Conservation (phyloP, 2,797 vertebrate genomes). For the Phoxinus dragarum region DNA sequence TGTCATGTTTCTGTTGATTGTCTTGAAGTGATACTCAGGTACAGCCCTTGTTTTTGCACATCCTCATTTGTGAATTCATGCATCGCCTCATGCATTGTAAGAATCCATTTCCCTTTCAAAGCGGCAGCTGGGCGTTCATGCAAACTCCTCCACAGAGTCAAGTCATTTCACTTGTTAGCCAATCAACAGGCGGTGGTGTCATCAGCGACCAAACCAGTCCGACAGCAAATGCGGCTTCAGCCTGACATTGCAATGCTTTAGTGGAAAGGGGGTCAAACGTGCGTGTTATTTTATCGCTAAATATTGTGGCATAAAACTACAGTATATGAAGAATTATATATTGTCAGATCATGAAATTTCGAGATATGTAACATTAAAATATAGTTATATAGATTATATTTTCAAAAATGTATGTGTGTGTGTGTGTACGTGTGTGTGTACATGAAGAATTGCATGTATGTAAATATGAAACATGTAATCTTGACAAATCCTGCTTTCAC, state of each 20-base stretch:
- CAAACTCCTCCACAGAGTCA: slow-evolving; percentile 42
- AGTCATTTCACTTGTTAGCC: slow-evolving; percentile 55
- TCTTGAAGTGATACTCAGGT: slow-evolving; percentile 22
- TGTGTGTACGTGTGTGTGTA: background rate
- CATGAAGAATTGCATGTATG: background rate
- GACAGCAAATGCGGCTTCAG: background rate
- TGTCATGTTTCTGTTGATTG: background rate
- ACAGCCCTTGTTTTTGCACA: slow-evolving; percentile 25
- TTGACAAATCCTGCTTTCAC: background rate
- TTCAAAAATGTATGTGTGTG: background rate
- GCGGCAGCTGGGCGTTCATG: slow-evolving; percentile 1
- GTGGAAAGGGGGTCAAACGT: background rate
- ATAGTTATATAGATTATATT: background rate
- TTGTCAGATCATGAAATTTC: background rate
- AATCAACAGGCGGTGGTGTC: too few relatives aligned
- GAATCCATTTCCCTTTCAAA: slow-evolving; percentile 49
- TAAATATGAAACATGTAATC: background rate
- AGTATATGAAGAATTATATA: background rate
- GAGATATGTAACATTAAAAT: background rate
- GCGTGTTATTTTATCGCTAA: background rate
- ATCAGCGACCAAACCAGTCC: slow-evolving; percentile 3
- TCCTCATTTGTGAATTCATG: slow-evolving; percentile 21
- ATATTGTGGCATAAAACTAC: background rate
- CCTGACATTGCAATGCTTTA: background rate
- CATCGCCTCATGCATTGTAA: background rate